phyloP scores from a whole-genome alignment of 2,113 vertebrate genomes.

The Plecturocebus donacophilus region DNA sequence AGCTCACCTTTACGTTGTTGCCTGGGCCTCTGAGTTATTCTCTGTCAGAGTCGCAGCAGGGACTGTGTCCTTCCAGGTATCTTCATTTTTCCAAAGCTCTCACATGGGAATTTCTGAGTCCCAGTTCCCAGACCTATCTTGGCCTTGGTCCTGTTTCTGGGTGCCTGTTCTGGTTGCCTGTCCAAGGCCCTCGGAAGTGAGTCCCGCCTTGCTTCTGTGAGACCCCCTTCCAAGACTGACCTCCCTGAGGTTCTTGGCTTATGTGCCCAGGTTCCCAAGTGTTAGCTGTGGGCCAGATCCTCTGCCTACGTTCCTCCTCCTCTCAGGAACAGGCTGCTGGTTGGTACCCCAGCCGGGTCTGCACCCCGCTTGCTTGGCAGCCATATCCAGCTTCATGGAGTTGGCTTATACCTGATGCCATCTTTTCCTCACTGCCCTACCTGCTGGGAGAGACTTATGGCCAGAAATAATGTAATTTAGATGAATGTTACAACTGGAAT shows the following conservation, averaged over 20 bases:
- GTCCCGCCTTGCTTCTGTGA: background rate
- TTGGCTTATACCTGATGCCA: too few species aligned
- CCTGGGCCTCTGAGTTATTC: background rate
- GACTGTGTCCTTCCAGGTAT: background rate
- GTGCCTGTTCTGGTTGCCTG: background rate
- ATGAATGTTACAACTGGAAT: conserved; percentile 62
- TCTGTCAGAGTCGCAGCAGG: background rate
- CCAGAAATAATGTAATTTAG: conserved; percentile 53
- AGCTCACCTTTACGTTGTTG: background rate
- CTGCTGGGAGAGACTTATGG: conserved; percentile 49
- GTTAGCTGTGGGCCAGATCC: background rate
- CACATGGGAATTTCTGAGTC: too few species aligned
- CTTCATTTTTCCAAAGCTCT: background rate
- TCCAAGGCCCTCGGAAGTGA: background rate
- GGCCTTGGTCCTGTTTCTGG: background rate
- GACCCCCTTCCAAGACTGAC: background rate
- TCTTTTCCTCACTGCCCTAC: background rate
- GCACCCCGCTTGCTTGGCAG: background rate
- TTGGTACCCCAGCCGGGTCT: background rate
- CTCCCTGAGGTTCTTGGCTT: background rate
- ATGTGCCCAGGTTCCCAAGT: background rate
- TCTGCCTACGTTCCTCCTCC: background rate
- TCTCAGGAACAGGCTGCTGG: background rate
- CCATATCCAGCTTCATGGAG: background rate
- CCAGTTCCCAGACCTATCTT: background rate